These are phyloP conservation scores for Staurois parvus DNA, from an alignment of 2,797 vertebrate species.

Conservation along the genomic window DNA sequence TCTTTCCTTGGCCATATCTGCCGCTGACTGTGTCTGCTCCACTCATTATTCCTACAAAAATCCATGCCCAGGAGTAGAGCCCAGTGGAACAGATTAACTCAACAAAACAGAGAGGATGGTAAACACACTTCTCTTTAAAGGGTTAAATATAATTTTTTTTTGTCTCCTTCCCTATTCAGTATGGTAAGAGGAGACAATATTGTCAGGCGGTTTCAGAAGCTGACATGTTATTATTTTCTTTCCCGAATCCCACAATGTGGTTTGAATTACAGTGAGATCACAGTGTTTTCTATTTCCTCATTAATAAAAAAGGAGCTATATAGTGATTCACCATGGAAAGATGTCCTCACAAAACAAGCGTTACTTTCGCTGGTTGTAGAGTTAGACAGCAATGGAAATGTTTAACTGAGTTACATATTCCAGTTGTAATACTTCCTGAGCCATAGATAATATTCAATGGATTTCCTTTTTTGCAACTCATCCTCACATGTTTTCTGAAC, in stretches of 20 bases:
- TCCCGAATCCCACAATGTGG: slow-evolving; percentile 1
- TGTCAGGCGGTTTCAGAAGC: not conserved
- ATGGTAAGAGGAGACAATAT: not conserved
- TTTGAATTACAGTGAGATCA: slow-evolving; percentile 31
- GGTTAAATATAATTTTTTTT: not conserved
- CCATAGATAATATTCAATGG: not conserved
- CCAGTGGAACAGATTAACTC: too few relatives aligned
- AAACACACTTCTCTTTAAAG: too few relatives aligned
- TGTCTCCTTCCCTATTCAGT: not conserved
- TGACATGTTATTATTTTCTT: slow-evolving; percentile 20
- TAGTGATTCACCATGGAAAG: not conserved
- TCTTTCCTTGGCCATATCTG: too few relatives aligned
- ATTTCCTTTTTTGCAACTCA: not conserved
- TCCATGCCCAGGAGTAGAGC: too few relatives aligned
- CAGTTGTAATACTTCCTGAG: not conserved
- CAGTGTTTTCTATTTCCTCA: slow-evolving; percentile 18
- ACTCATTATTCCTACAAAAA: too few relatives aligned
- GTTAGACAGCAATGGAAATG: not conserved
- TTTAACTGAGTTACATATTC: slow-evolving; percentile 2
- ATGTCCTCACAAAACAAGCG: slow-evolving; percentile 15
- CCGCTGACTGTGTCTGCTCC: too few relatives aligned
- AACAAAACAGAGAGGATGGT: too few relatives aligned
- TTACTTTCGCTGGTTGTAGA: not conserved
- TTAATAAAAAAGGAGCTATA: slow-evolving; percentile 7
- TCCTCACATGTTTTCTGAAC: not conserved